Evolutionary conservation across 1,140 invertebrate genomes (phyloP), one percentile per base, ranked within the genome.

Genomic region (Helicorthomorpha holstii): DNA sequence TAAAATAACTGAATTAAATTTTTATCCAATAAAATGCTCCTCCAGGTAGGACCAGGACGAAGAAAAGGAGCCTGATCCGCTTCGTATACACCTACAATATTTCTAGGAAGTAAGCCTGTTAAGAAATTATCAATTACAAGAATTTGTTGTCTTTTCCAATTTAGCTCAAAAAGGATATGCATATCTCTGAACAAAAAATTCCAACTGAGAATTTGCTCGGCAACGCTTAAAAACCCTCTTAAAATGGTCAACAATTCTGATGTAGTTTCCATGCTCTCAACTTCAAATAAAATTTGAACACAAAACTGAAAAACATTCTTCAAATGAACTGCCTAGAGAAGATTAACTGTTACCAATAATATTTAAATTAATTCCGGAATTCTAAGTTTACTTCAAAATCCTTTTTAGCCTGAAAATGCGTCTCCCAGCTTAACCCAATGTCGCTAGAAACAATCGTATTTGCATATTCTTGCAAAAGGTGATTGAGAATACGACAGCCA

Each of bases 391-490:
- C 75, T 71, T 92, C 85, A 76, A 92, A 92, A 42, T 81, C 74
- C 59, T 79, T 80, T 65, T 91, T 92, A 24, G 83, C 78, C 62
- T 77, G 77, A 57, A 81, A 80, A 66, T 91, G 85, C n/a, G 80
- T 75, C 67, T 87, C 84, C 82, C 82, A 90, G 16, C 84, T 80
- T 41, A 92, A 65, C 10, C 85, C 85, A 42, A 88, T 79, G 69
- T 87, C 84, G 22, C 83, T 81, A 4, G 85, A 84, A 63, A 86
- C 82, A 0, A 80, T 75, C n/a, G 84, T 85, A 38, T 76, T 82
- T 43, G 83, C 80, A 73, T 87, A 89, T 68, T 93, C 88, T 75
- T 85, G 82, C 69, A 92, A 78, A 38, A 92, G 69, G 10, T 83
- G 78, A 48, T 78, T 73, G 55, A 92, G 77, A 52, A 92, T 76